Conservation (phyloP, 1,140 invertebrate species). For the Drosophila pruinosa region DNA sequence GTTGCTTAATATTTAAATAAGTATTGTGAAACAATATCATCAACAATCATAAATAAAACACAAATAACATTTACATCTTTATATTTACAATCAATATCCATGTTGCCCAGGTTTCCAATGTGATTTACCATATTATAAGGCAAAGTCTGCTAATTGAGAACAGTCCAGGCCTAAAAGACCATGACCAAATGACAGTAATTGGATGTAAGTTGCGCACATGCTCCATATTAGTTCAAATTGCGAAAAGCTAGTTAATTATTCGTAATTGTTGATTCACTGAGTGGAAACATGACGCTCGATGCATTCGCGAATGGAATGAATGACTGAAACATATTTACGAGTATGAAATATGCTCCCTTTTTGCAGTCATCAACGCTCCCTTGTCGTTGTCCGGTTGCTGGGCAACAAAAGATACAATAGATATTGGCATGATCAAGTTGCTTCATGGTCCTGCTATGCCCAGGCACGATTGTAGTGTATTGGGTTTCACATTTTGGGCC, state of each 20-base stretch:
- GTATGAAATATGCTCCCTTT: background rate
- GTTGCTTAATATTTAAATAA: too few species aligned
- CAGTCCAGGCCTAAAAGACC: too few species aligned
- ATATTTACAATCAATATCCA: too few species aligned
- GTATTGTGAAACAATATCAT: too few species aligned
- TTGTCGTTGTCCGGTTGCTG: background rate
- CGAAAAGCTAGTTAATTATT: background rate
- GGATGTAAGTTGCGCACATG: background rate
- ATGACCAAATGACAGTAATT: background rate
- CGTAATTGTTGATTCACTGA: background rate
- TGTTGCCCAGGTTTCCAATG: too few species aligned
- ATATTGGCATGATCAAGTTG: background rate
- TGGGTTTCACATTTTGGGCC: conserved; percentile 25
- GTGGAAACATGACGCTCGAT: background rate
- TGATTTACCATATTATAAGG: too few species aligned
- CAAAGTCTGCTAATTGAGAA: too few species aligned
- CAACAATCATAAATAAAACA: too few species aligned
- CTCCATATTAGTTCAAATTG: background rate
- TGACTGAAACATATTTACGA: background rate
- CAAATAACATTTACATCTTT: too few species aligned
- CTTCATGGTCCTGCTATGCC: background rate
- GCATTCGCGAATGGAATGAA: background rate
- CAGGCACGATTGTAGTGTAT: conserved; percentile 8
- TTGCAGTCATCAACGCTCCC: background rate
- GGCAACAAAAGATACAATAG: too few species aligned